phyloP scores from a whole-genome alignment of 2,888 invertebrate species.

The Penaeus monodon region DNA sequence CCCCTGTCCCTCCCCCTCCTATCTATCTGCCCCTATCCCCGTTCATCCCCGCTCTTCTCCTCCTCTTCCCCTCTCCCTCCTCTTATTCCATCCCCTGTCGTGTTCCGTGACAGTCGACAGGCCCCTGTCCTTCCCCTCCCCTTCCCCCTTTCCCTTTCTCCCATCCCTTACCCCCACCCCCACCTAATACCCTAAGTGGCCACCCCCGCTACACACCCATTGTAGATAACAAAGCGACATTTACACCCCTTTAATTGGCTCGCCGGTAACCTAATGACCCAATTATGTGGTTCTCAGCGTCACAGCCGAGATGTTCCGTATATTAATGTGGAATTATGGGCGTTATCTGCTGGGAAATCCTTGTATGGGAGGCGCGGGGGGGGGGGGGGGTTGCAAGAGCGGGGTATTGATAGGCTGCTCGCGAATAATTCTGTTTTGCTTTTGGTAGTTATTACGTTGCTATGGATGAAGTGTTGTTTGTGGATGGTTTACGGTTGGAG shows the following conservation, averaged over 20 bases:
- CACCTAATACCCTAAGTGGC: not conserved
- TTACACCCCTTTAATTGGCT: conserved; percentile 39
- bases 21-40: no score
- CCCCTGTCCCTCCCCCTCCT: not conserved
- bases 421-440: no score
- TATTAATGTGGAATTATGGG: not conserved
- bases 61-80: not conserved
- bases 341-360: no score
- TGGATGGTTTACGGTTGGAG: no score
- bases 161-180: not conserved
- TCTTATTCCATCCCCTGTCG: not conserved
- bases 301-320: not conserved
- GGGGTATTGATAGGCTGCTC: no score
- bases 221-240: conserved; percentile 30
- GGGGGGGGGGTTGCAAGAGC: no score
- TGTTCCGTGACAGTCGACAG: not conserved
- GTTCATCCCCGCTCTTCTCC: not conserved
- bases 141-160: not conserved
- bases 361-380: no score
- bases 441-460: no score
- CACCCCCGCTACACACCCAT: not conserved
- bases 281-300: conserved; percentile 31
- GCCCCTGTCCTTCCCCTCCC: not conserved
- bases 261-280: conserved; percentile 32
- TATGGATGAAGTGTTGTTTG: no score